Evolutionary conservation across 2,797 vertebrate species (phyloP), one percentile per base, ranked within the genome.

Genomic region (Tragopan temminckii): DNA sequence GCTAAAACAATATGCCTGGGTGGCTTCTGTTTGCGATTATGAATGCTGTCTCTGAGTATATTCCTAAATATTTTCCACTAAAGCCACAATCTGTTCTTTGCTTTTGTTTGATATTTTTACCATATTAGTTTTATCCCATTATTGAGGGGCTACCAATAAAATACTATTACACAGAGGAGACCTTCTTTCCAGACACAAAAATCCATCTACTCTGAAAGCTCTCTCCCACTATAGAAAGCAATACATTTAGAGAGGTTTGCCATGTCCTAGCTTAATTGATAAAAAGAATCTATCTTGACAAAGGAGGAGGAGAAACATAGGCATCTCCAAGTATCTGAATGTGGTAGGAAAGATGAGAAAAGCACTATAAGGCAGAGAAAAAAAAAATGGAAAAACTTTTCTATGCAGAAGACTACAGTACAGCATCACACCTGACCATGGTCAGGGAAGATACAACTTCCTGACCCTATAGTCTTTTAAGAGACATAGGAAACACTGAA

Each of bases 391-490:
- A 45, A 61, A 64, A 81, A n/a, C 24, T 8, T 64, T 64, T 53
- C 13, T 31, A 59, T 15, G 8, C 14, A 29, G 17, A 69, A 50
- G 4, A 23, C 5, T 23, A n/a, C 3, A 31, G 15, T 43, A 79
- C 45, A 46, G 5, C 16, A 45, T 19, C 13, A 62, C 21, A 1
- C 10, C 1, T 35, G 27, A 10, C 7, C 9, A 59, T 52, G 16
- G 4, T 9, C 7, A 40, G 18, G 31, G 42, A 85, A 75, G 15
- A 21, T 3, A 35, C 31, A 50, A 2, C 29, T 74, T 68, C 42
- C 29, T 72, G 5, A 6, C 25, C 9, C 24, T 1, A 0, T 16
- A 63, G 38, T 12, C 29, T 40, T 53, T 6, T 31, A 46, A 5
- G 23, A 18, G 17, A 63, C 68, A 29, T 63, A n/a, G 25, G 24